Base-by-base conservation (phyloP, 1,140 invertebrate genomes). In the Panagrolaimus sp. region DNA sequence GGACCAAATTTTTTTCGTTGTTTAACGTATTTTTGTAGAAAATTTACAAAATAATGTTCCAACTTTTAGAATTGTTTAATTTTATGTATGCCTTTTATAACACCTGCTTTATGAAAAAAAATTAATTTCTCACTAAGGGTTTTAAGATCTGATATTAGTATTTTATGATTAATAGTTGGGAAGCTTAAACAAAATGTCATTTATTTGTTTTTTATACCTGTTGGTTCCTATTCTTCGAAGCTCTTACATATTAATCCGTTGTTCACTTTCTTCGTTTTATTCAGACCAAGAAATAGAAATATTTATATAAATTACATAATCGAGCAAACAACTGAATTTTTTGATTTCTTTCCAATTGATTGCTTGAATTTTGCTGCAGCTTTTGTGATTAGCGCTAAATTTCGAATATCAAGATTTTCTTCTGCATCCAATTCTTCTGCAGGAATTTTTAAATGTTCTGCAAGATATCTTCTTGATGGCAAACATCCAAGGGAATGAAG, bases 331-430 rank as follows among this genome's bases (percentile, higher is more conserved):
- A 69, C 70, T 3, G 78, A 81, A 17, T 26, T 26, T 52, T 74
- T 43, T 7, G 72, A 15, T 28, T 77, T 78, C 26, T 72, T 72
- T 38, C 28, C 38, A 38, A 68, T 66, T 21, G 62, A 28, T 6
- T 45, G 24, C 58, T 79, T 79, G 65, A 79, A 79, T 38, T 79
- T 79, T 15, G 76, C 46, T 2, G 73, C 78, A 1, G 77, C 77
- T 17, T 79, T 79, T 24, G 78, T 74, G 8, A 79, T 70, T 15
- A 77, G 70, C 24, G 69, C 72, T 5, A 79, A 67, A 47, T 79
- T 81, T 26, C 72, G 70, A 32, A 79, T 65, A 63, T 78, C 77
- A 10, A 76, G 46, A 63, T 76, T 78, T 45, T 74, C 76, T 12
- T 72, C 55, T 2, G 17, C 26, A 45, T 72, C 68, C n/a, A 52